Percentiles rank a stretch among this genome's conserved stretches.
Evolutionary conservation across 1,140 invertebrate species (phyloP).

Genomic region (Gonioctena quinquepunctata): DNA sequence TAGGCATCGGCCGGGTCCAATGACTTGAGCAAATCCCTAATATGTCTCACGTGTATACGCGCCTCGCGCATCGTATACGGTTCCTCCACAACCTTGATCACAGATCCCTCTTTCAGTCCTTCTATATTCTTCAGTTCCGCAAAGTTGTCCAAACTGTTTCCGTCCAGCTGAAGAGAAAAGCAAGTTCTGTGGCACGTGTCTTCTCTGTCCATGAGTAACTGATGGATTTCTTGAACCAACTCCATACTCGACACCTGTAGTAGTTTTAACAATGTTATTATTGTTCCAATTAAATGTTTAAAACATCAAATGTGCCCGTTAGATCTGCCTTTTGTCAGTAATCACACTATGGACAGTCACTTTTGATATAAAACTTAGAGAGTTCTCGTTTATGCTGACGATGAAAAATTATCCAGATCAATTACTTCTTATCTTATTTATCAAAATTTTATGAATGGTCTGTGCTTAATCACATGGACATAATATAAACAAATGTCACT

Average conservation of each 20-base stretch:
- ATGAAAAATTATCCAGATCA: too few species aligned
- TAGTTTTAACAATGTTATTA: too few species aligned
- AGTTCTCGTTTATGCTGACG: too few species aligned
- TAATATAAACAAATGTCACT: too few species aligned
- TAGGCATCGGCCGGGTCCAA: constrained; percentile 92
- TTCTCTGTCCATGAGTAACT: constrained; percentile 95
- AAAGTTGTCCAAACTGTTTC: constrained; percentile 94
- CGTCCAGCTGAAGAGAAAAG: constrained; percentile 94
- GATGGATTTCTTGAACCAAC: constrained; percentile 97
- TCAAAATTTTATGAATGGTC: too few species aligned
- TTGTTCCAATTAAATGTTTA: too few species aligned
- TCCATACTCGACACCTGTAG: constrained; percentile 94
- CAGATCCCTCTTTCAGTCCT: constrained; percentile 90
- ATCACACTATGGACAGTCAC: too few species aligned
- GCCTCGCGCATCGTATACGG: constrained; percentile 98
- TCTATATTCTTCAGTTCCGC: constrained; percentile 96
- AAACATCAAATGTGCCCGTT: too few species aligned
- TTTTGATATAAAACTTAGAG: too few species aligned
- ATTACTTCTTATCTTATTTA: too few species aligned
- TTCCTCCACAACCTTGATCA: constrained; percentile 92
- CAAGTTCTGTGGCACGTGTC: constrained; percentile 98
- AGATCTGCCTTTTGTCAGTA: too few species aligned
- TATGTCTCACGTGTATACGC: constrained; percentile 94
- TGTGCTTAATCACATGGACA: too few species aligned
- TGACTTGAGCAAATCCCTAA: constrained; percentile 93